Evolutionary conservation across 2,888 invertebrate species (phyloP), one percentile per base, ranked within the genome.

Genomic region (Caenorhabditis japonica): DNA sequence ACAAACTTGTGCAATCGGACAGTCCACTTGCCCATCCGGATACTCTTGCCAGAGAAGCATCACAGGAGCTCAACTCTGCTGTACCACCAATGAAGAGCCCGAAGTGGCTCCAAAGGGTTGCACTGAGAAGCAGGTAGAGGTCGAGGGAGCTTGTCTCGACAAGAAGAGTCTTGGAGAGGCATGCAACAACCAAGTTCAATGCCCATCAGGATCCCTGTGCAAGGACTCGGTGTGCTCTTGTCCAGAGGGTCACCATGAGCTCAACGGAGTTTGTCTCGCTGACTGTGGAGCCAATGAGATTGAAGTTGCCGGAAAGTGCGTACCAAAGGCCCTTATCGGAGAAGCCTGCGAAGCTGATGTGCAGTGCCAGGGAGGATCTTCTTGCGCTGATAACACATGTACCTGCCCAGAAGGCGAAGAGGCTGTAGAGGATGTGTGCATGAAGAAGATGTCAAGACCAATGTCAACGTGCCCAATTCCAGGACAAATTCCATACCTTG

Each of bases 31-130:
- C 56, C 85, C 85, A 33, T 53, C 61, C n/a, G 87, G 87, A 33
- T 87, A 84, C 69, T 83, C 83, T 8, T 87, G 87, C 69, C 85
- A 87, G 56, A 55, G 84, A 41, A 78, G 81, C 46, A 77, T 82
- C 55, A 77, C 70, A 17, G 86, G 86, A n/a, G 52, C 78, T 8
- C 85, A 86, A 68, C 82, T 86, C 44, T 86, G 86, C 72, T 86
- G 86, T 53, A 85, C 86, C 10, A 81, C 84, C 15, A 80, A 82
- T 17, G 80, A 76, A 13, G 70, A 74, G 41, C 36, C 47, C 25
- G 47, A 55, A n/a, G 47, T 46, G 10, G 38, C 46, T 38, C 46
- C 53, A 19, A 62, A 72, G 44, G 84, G 75, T 21, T 86, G 86
- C 73, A 74, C 76, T 12, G 85, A 84, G 51, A 82, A 81, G 61